These are phyloP conservation scores for Oscheius myriophilus DNA, from an alignment of 2,888 invertebrate genomes.

Conservation along the genomic window DNA sequence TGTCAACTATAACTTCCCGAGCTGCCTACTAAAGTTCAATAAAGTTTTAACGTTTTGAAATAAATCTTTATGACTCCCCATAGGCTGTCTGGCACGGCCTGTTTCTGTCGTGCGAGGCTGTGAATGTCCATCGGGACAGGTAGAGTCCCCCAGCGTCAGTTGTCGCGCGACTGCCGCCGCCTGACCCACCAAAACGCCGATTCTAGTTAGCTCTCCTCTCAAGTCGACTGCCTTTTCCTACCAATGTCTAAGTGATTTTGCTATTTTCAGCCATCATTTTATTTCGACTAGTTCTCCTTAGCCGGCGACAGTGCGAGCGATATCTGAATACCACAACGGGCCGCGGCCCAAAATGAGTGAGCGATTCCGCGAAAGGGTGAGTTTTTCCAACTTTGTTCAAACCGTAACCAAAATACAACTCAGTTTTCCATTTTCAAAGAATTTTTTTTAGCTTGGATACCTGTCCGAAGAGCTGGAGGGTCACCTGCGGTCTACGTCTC, in stretches of 20 bases:
- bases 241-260: too few relatives aligned
- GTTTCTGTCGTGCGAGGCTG: background rate
- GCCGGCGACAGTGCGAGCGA: slow-evolving; percentile 30
- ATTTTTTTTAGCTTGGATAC: slow-evolving; percentile 42
- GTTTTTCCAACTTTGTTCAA: slow-evolving; percentile 7
- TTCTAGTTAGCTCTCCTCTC: too few relatives aligned
- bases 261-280: background rate
- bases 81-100: too few relatives aligned
- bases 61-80: too few relatives aligned
- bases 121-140: slow-evolving; percentile 28
- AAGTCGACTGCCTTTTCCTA: too few relatives aligned
- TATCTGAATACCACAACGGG: slow-evolving; percentile 31
- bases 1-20: too few relatives aligned
- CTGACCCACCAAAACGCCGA: slow-evolving; percentile 17
- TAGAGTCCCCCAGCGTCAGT: slow-evolving; percentile 18
- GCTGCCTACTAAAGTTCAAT: too few relatives aligned
- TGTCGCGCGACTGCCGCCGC: slow-evolving; percentile 29
- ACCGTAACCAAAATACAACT: too few relatives aligned
- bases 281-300: background rate
- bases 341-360: slow-evolving; percentile 34
- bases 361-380: slow-evolving; percentile 30
- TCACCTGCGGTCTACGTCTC: slow-evolving; percentile 32
- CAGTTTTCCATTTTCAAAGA: background rate
- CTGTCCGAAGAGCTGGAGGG: slow-evolving; percentile 53
- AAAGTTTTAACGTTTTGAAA: too few relatives aligned